Conservation (phyloP, 2,797 vertebrate genomes). For the Pachyuromys duprasi region DNA sequence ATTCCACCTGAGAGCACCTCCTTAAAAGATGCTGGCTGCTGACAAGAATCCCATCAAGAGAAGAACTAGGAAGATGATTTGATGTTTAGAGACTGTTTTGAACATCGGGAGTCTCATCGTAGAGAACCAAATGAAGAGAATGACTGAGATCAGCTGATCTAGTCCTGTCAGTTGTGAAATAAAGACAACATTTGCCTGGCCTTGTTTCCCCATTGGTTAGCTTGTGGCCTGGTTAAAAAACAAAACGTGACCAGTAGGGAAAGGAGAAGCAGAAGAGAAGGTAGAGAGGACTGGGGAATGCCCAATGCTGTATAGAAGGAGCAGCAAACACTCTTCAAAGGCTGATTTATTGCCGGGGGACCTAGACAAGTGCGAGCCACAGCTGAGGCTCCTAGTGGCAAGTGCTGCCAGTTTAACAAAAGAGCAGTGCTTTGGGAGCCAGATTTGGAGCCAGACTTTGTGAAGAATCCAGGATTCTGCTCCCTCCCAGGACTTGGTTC, state of each 20-base stretch:
- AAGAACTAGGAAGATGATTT: neutral
- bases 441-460: constrained; percentile 76
- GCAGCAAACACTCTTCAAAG: constrained; percentile 53
- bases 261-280: neutral
- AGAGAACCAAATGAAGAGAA: constrained; percentile 1
- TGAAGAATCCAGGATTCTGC: constrained; percentile 66
- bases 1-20: neutral
- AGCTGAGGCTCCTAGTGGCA: constrained; percentile 29
- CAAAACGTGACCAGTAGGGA: neutral
- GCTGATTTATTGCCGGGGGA: constrained; percentile 66
- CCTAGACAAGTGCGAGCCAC: constrained; percentile 28
- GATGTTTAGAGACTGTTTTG: neutral
- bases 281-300: neutral
- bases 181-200: neutral
- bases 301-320: neutral
- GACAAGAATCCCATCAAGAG: neutral
- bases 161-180: neutral
- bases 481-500: constrained; percentile 70
- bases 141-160: neutral
- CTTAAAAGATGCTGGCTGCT: neutral
- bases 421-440: constrained; percentile 74
- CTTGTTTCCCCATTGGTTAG: neutral
- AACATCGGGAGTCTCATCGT: neutral
- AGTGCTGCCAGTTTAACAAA: constrained; percentile 73
- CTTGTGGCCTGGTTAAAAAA: neutral